Percentiles rank a stretch among this genome's conserved stretches.
Evolutionary conservation across 2,888 invertebrate species (phyloP).

Genomic region (Rotaria sp.): DNA sequence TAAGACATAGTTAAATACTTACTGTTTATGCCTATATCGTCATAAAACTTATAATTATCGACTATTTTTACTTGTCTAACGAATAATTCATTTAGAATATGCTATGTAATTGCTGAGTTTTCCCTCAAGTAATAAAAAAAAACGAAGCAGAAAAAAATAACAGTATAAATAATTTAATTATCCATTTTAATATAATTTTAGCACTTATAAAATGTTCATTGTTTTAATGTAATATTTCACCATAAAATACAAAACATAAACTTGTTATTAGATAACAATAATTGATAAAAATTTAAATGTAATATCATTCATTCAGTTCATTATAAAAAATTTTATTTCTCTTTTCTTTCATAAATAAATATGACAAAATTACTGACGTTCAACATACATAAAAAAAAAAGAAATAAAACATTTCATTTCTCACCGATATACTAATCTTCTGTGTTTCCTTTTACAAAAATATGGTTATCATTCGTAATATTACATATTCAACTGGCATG

Average conservation of each 20-base stretch:
- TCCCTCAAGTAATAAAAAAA: background rate
- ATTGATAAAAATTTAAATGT: too few relatives aligned
- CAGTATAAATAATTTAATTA: background rate
- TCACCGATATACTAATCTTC: background rate
- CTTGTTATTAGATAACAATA: too few relatives aligned
- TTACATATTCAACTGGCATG: background rate
- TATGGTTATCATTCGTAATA: conserved; percentile 10
- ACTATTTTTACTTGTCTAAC: background rate
- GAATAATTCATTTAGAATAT: background rate
- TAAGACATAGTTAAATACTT: too few relatives aligned
- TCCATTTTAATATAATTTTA: background rate
- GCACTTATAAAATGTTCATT: background rate
- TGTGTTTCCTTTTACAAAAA: background rate
- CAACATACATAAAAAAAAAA: background rate
- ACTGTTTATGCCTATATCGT: too few relatives aligned
- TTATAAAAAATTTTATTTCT: background rate
- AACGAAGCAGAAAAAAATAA: background rate
- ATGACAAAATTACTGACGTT: background rate
- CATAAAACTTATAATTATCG: too few relatives aligned
- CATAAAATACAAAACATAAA: background rate
- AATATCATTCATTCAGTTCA: too few relatives aligned
- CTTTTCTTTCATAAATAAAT: conserved; percentile 9
- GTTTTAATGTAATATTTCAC: background rate
- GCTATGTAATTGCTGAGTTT: background rate
- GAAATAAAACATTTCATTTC: background rate